phyloP scores from a whole-genome alignment of 1,140 invertebrate genomes.

The Nilaparvata lugens region DNA sequence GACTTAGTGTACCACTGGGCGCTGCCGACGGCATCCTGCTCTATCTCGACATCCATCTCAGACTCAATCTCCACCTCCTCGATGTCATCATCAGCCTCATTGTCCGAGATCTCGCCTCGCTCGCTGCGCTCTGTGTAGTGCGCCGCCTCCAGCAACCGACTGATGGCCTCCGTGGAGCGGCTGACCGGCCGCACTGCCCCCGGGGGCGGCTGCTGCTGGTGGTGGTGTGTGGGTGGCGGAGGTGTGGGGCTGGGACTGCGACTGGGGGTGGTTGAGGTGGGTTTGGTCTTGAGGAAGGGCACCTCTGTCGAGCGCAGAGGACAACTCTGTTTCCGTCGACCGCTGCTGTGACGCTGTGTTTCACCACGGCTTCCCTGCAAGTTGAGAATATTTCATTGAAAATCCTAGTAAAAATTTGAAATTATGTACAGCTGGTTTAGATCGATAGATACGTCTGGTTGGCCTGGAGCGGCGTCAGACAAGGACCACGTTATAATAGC shows the following conservation, averaged over 20 bases:
- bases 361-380: slow-evolving; percentile 11
- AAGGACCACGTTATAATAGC: too few relatives aligned
- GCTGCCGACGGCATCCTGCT: not conserved
- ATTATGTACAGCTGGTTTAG: too few relatives aligned
- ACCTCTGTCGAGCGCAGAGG: slow-evolving; percentile 50
- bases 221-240: not conserved
- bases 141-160: slow-evolving; percentile 21
- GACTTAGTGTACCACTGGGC: not conserved
- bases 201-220: not conserved
- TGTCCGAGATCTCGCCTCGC: slow-evolving; percentile 1
- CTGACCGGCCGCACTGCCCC: not conserved
- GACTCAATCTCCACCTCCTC: slow-evolving; percentile 4
- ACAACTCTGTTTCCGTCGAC: slow-evolving; percentile 61
- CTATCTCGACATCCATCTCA: not conserved
- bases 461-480: too few relatives aligned
- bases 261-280: not conserved
- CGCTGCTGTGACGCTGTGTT: slow-evolving; percentile 43
- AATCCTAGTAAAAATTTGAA: too few relatives aligned
- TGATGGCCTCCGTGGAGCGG: slow-evolving; percentile 18
- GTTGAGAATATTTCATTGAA: too few relatives aligned
- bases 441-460: too few relatives aligned
- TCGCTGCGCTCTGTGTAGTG: slow-evolving; percentile 18
- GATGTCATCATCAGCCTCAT: slow-evolving; percentile 1
- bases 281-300: not conserved
- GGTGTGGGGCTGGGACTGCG: not conserved